phyloP scores from a whole-genome alignment of 53 echinoderm and acorn worm species.

The Patiria pectinifera region DNA sequence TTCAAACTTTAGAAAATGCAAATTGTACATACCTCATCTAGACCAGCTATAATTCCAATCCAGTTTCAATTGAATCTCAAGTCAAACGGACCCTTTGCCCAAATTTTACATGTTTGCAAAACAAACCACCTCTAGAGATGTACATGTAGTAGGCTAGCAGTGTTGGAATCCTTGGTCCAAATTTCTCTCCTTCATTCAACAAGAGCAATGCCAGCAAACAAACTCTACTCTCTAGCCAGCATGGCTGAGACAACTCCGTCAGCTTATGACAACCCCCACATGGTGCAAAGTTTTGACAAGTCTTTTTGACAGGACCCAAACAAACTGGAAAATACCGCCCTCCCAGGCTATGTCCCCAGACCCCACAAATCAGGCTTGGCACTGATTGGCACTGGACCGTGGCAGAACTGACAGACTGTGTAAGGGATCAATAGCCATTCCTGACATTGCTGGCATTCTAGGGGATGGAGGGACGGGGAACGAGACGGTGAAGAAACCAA shows the following conservation, averaged over 20 bases:
- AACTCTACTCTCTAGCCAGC: no score
- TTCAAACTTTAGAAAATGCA: not conserved
- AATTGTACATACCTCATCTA: not conserved
- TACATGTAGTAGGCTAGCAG: not conserved
- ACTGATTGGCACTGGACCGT: conserved; percentile 20
- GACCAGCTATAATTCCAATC: not conserved
- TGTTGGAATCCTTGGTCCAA: not conserved
- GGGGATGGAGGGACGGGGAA: not conserved
- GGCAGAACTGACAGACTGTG: not conserved
- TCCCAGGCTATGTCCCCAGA: not conserved
- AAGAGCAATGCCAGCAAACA: not conserved
- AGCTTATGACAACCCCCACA: not conserved
- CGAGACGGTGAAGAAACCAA: not conserved
- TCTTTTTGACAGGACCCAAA: conserved; percentile 46
- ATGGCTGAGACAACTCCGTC: no score
- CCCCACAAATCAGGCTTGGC: not conserved
- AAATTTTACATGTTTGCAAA: not conserved
- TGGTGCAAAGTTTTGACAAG: conserved; percentile 47
- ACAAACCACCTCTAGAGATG: not conserved
- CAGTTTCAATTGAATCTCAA: not conserved
- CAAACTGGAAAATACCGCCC: conserved; percentile 17
- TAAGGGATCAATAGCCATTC: conserved; percentile 21
- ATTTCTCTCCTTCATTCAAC: not conserved
- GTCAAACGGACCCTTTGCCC: not conserved
- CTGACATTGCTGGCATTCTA: conserved; percentile 33